phyloP scores from a whole-genome alignment of 2,888 invertebrate species.

The Andrena marginata region DNA sequence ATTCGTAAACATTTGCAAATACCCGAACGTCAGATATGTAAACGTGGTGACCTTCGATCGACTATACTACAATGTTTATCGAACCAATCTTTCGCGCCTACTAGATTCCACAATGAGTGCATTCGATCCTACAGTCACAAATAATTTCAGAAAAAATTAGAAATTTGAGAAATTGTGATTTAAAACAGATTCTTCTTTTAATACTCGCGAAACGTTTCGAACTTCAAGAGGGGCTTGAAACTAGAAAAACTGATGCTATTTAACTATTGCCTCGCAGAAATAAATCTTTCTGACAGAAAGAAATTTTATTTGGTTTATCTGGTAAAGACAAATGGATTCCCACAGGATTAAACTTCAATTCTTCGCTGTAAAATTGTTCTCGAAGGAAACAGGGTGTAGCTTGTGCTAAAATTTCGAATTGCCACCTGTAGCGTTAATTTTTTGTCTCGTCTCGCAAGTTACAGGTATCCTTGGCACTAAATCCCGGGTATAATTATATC shows the following conservation, averaged over 20 bases:
- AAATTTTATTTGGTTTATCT: too few relatives aligned
- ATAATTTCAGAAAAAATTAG: background rate
- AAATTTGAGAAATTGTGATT: background rate
- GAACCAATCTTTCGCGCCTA: background rate
- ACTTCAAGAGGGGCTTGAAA: too few relatives aligned
- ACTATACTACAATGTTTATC: background rate
- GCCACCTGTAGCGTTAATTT: background rate
- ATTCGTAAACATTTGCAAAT: slow-evolving; percentile 64
- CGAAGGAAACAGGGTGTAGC: background rate
- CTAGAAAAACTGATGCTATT: too few relatives aligned
- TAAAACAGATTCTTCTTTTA: background rate
- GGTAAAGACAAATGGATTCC: background rate
- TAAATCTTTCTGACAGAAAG: too few relatives aligned
- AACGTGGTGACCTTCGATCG: slow-evolving; percentile 25
- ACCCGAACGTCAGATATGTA: slow-evolving; percentile 25
- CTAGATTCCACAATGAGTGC: background rate
- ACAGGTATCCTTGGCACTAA: background rate
- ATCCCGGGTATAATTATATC: background rate
- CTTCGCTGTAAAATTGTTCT: background rate
- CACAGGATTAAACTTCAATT: background rate
- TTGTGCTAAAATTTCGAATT: background rate
- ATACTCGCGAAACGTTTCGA: background rate
- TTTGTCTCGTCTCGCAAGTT: background rate
- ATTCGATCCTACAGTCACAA: background rate
- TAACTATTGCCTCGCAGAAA: too few relatives aligned